Conservation (phyloP, 1,140 invertebrate species). For the Daktulosphaira vitifoliae region DNA sequence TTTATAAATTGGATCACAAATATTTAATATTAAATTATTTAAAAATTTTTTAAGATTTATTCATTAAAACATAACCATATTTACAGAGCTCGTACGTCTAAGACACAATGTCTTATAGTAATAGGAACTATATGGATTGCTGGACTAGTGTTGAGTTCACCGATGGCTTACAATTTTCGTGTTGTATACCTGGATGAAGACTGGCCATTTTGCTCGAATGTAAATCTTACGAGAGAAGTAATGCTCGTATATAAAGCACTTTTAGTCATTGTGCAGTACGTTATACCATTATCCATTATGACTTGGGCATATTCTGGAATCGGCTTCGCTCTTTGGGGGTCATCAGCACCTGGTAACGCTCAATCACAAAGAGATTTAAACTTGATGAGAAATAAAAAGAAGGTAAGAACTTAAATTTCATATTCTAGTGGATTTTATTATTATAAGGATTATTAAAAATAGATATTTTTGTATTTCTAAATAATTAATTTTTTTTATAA, state of each 20-base stretch:
- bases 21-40: no score
- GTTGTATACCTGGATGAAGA: constrained; percentile 33
- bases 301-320: constrained; percentile 47
- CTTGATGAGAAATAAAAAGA: constrained; percentile 48
- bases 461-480: neutral
- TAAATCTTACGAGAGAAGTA: constrained; percentile 34
- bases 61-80: no score
- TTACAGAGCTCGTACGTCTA: constrained; percentile 37
- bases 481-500: neutral
- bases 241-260: constrained; percentile 42
- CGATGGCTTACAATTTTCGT: constrained; percentile 37
- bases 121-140: constrained; percentile 39
- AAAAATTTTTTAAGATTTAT: no score
- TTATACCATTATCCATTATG: constrained; percentile 48
- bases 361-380: constrained; percentile 46
- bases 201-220: constrained; percentile 43
- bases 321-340: constrained; percentile 46
- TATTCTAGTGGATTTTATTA: neutral
- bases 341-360: constrained; percentile 46
- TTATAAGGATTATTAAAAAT: neutral
- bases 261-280: constrained; percentile 48
- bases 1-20: no score
- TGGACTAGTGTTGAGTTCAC: constrained; percentile 36
- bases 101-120: constrained; percentile 37
- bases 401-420: constrained; percentile 46